phyloP scores from a whole-genome alignment of 2,888 invertebrate species.

The Ochropacha duplaris region DNA sequence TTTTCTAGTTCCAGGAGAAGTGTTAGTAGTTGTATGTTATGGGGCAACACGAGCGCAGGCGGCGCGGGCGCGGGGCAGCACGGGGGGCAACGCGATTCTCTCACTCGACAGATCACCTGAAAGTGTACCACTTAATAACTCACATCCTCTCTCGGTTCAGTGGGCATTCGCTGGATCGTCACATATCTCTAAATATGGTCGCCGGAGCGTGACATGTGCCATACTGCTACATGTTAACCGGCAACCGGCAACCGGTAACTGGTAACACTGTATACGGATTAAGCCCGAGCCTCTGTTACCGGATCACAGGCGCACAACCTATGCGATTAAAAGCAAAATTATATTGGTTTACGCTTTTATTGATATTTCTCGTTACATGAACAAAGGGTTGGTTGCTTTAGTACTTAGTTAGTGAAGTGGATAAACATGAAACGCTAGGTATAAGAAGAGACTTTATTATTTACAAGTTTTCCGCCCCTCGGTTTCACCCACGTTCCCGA shows the following conservation, averaged over 20 bases:
- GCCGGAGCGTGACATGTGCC: slow-evolving; percentile 64
- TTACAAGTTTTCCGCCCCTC: no score
- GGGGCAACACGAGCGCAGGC: slow-evolving; percentile 10
- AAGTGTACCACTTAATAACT: slow-evolving; percentile 82
- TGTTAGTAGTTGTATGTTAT: not conserved
- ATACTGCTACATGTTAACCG: slow-evolving; percentile 23
- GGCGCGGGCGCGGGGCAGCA: slow-evolving; percentile 20
- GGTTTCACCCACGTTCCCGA: no score
- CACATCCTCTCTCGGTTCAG: slow-evolving; percentile 80
- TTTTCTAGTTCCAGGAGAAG: not conserved
- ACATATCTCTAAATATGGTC: slow-evolving; percentile 81
- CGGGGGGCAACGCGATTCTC: slow-evolving; percentile 60
- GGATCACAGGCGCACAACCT: slow-evolving; percentile 1
- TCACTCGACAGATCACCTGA: slow-evolving; percentile 82
- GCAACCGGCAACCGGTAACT: no score
- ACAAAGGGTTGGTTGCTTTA: not conserved
- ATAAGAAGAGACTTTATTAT: no score
- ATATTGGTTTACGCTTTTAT: slow-evolving; percentile 16
- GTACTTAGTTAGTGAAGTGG: not conserved
- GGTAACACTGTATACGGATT: slow-evolving; percentile 2
- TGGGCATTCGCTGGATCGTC: slow-evolving; percentile 81
- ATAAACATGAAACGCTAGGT: not conserved
- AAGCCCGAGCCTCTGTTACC: slow-evolving; percentile 1
- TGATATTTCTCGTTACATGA: not conserved
- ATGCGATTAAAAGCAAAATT: slow-evolving; percentile 20